Base-by-base conservation (phyloP, 2,888 invertebrate genomes). In the Nomada hirtipes region DNA sequence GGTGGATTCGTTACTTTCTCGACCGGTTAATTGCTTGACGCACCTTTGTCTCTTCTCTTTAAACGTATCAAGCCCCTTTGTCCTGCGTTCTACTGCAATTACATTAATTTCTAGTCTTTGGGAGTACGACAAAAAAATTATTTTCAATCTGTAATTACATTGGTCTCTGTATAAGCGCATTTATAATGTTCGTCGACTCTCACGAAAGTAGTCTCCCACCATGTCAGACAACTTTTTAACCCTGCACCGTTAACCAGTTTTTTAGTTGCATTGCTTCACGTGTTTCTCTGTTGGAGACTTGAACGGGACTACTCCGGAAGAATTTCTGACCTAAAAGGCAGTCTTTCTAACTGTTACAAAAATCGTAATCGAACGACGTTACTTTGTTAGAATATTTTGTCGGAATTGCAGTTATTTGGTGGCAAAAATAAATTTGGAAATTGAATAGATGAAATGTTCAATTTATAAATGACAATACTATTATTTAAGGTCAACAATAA, bases 311-410 rank as follows among this genome's bases (percentile, higher is more conserved):
- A 23, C 73, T 70, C 36, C 53, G n/a, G 42, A 73, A 57, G 67
- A 69, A 65, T 73, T 53, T 29, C 44, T 20, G 9, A 13, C 4
- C 44, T 4, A 44, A 29, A 23, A 18, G 47, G 18, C 47, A 18
- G 18, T 4, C 63, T 42, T 61, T 63, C 67, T 44, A 42, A 57
- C 59, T 59, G 70, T 76, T 76, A 55, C 71, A 64, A 50, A 78
- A 80, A 75, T 83, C 77, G 60, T 73, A 79, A 79, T 65, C 72
- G 55, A 69, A 73, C 69, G 60, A 55, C 68, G 47, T 26, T 64
- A 64, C 78, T 76, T 82, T 36, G 36, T 36, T 36, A 36, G 36
- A 36, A 85, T 83, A 85, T 63, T 78, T 85, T 18, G 7, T 7
- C 57, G 18, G 57, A 81, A 65, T 81, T 72, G 70, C 64, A 68